A percentile compares a stretch with the other conserved stretches of the same genome.
phyloP scores from a whole-genome alignment of 2,888 invertebrate species.

The Byasa hedistus region DNA sequence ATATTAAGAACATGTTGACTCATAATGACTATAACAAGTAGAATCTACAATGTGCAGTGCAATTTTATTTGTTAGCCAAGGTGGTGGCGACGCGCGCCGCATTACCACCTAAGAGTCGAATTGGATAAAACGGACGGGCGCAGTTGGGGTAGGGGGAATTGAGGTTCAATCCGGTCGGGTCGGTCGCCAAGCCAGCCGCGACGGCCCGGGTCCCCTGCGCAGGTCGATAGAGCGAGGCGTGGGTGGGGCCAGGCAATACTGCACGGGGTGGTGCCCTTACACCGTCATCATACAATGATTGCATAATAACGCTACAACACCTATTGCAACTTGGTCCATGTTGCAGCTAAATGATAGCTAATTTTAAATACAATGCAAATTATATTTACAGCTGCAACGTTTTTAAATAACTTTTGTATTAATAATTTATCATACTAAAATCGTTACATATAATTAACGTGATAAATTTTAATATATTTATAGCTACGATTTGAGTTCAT shows the following conservation, averaged over 20 bases:
- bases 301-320: constrained; percentile 48
- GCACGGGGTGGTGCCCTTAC: constrained; percentile 68
- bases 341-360: neutral
- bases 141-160: constrained; percentile 41
- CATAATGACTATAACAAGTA: neutral
- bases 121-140: constrained; percentile 45
- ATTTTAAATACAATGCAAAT: neutral
- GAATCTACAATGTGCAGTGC: constrained; percentile 33
- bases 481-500: too few relatives aligned
- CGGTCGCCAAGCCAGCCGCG: constrained; percentile 55
- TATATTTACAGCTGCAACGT: neutral
- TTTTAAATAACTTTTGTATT: neutral
- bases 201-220: constrained; percentile 65
- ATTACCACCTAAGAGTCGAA: constrained; percentile 42
- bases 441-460: too few relatives aligned
- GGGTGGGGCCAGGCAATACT: constrained; percentile 66
- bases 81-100: constrained; percentile 34
- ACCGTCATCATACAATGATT: constrained; percentile 67
- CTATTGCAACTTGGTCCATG: constrained; percentile 4
- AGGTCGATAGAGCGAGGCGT: constrained; percentile 74
- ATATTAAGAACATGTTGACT: too few relatives aligned
- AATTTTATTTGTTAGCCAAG: constrained; percentile 41
- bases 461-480: too few relatives aligned
- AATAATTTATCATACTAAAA: neutral
- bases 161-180: constrained; percentile 54